These are phyloP conservation scores for Luperina testacea DNA, from an alignment of 2,888 invertebrate genomes.

Conservation along the genomic window DNA sequence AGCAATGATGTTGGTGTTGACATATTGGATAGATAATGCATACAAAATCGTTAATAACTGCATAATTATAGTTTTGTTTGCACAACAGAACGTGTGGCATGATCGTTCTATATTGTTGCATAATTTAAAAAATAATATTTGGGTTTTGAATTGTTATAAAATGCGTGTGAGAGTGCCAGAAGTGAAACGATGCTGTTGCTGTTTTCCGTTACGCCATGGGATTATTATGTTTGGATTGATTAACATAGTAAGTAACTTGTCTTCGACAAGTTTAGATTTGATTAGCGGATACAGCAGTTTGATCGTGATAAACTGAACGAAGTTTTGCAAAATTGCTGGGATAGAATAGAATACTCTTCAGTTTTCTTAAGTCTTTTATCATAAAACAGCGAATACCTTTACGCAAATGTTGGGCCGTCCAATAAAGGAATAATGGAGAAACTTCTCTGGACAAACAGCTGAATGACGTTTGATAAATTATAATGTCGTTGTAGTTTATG, in stretches of 20 bases:
- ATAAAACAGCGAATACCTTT: too few species aligned
- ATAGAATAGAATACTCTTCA: too few species aligned
- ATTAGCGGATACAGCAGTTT: too few species aligned
- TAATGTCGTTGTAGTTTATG: too few species aligned
- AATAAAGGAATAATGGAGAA: too few species aligned
- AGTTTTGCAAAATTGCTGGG: too few species aligned
- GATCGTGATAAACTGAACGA: too few species aligned
- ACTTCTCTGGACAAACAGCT: too few species aligned
- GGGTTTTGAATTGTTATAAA: constrained; percentile 27
- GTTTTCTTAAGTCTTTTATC: too few species aligned
- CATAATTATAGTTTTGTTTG: constrained; percentile 62
- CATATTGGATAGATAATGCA: constrained; percentile 59
- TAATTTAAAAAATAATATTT: constrained; percentile 31
- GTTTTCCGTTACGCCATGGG: constrained; percentile 82
- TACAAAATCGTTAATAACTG: constrained; percentile 52
- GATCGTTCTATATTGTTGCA: constrained; percentile 36
- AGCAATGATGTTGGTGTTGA: constrained; percentile 58
- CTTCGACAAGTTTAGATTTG: too few species aligned
- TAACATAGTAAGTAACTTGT: constrained; percentile 81
- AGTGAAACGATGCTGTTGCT: constrained; percentile 84
- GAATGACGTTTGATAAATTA: too few species aligned
- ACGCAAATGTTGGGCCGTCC: too few species aligned
- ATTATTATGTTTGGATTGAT: constrained; percentile 84
- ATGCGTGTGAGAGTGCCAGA: constrained; percentile 80
- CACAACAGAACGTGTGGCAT: constrained; percentile 42